Base-by-base conservation (phyloP, 2,888 invertebrate genomes). In the Kuschelorhynchus macadamiae region DNA sequence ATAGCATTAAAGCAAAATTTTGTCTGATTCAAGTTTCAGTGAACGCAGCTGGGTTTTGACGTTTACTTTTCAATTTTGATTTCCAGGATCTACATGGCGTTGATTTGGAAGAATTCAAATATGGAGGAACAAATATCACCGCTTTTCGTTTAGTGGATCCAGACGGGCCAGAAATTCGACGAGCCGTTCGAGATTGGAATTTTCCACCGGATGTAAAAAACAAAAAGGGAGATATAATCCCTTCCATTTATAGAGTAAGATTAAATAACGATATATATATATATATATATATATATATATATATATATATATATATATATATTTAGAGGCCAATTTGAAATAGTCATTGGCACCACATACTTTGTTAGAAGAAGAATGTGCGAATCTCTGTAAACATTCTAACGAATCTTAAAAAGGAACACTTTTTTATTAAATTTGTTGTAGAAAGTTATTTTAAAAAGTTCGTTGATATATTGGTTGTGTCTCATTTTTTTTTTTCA, bases 71-170 rank as follows among this genome's bases (percentile, higher is more conserved):
- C n/a, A n/a, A n/a, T 46, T 44, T 65, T 21, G 1, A 18, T 60
- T 52, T 63, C n/a, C 53, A 95, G 95, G 97, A 97, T 83, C 86
- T 97, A 71, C 94, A 96, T 79, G 95, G 94, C 60, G 91, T 98
- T 32, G 93, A 97, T 84, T 86, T 97, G 78, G 95, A 95, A 79
- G 95, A 96, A 83, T 97, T 97, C 83, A 94, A 94, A 81, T 95
- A 96, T 82, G 95, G 96, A 7, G 97, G 97, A 30, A 96, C 97
- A 20, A 97, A 97, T 84, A 95, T 98, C 74, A 97, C 97, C 0
- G 95, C 96, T 3, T 91, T 97, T 80, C 90, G 96, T 74, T 85
- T 98, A 74, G 91, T 97, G 44, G 95, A 97, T 83, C 94, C 94
- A 18, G 90, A 91, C 71, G 89, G 90, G 72, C 88, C 90, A n/a